A percentile compares a stretch with the other conserved stretches of the same genome.
Evolutionary conservation across 1,140 invertebrate species (phyloP).

Genomic region (Ephestia elutella): DNA sequence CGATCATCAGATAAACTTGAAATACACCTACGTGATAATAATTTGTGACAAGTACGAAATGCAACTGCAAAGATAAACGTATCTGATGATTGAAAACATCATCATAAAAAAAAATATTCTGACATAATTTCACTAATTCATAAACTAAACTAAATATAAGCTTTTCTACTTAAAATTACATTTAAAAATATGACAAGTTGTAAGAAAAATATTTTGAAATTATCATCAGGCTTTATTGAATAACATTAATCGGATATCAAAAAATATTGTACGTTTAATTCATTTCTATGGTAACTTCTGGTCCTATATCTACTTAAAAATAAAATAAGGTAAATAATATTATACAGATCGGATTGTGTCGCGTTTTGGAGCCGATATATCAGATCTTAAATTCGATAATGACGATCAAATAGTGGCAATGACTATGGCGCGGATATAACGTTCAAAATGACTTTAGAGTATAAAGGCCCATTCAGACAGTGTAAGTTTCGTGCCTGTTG

Average conservation of each 20-base stretch:
- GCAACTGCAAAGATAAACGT: background rate
- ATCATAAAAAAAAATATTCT: background rate
- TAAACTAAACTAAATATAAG: slow-evolving; percentile 21
- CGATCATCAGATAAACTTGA: too few relatives aligned
- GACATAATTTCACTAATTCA: slow-evolving; percentile 21
- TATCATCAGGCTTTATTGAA: slow-evolving; percentile 16
- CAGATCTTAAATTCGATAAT: slow-evolving; percentile 9
- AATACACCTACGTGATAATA: too few relatives aligned
- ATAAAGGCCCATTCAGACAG: too few relatives aligned
- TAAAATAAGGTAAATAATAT: slow-evolving; percentile 12
- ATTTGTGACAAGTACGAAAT: background rate
- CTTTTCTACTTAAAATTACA: slow-evolving; percentile 39
- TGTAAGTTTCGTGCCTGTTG: too few relatives aligned
- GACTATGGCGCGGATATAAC: slow-evolving; percentile 19
- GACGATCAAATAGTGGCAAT: slow-evolving; percentile 19
- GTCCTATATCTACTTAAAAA: slow-evolving; percentile 22
- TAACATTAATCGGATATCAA: slow-evolving; percentile 3
- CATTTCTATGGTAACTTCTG: slow-evolving; percentile 32
- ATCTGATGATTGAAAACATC: background rate
- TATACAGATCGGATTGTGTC: slow-evolving; percentile 14
- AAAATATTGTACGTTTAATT: slow-evolving; percentile 28
- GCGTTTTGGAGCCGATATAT: slow-evolving; percentile 15
- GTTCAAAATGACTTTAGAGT: slow-evolving; percentile 10
- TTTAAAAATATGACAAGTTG: slow-evolving; percentile 31
- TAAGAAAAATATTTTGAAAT: slow-evolving; percentile 17